Percentiles rank a stretch among this genome's conserved stretches.
Evolutionary conservation across 2,797 vertebrate species (phyloP).

Genomic region (Onychomys torridus): DNA sequence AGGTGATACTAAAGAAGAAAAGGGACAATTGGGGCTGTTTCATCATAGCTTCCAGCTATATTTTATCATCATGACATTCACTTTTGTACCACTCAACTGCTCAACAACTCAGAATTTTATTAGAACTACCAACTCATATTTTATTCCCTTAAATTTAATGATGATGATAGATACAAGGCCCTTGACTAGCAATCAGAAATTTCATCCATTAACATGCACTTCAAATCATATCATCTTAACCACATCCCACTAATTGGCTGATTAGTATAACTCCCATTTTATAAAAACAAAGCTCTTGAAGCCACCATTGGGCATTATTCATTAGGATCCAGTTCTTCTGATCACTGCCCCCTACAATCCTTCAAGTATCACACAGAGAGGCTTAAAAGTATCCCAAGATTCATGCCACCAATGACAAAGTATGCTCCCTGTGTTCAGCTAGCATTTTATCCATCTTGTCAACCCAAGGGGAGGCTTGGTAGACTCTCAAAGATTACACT

Average conservation of each 20-base stretch:
- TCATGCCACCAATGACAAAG: neutral
- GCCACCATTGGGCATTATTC: neutral
- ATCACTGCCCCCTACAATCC: neutral
- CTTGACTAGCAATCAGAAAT: slow-evolving; percentile 15
- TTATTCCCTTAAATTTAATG: neutral
- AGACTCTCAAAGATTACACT: neutral
- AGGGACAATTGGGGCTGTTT: neutral
- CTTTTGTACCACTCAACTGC: neutral
- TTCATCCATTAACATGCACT: neutral
- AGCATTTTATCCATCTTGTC: neutral
- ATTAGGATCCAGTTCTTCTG: neutral
- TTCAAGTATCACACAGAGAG: neutral
- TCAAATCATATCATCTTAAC: neutral
- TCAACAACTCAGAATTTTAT: neutral
- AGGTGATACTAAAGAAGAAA: neutral
- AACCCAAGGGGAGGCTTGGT: neutral
- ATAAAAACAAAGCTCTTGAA: slow-evolving; percentile 26
- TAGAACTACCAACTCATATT: neutral
- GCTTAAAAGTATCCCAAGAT: neutral
- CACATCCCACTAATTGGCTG: neutral
- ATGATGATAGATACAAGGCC: neutral
- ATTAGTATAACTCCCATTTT: neutral
- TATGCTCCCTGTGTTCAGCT: neutral
- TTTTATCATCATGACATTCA: neutral
- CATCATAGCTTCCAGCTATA: neutral